Base-by-base conservation (phyloP, 2,888 invertebrate species). In the Hartigia nigra region DNA sequence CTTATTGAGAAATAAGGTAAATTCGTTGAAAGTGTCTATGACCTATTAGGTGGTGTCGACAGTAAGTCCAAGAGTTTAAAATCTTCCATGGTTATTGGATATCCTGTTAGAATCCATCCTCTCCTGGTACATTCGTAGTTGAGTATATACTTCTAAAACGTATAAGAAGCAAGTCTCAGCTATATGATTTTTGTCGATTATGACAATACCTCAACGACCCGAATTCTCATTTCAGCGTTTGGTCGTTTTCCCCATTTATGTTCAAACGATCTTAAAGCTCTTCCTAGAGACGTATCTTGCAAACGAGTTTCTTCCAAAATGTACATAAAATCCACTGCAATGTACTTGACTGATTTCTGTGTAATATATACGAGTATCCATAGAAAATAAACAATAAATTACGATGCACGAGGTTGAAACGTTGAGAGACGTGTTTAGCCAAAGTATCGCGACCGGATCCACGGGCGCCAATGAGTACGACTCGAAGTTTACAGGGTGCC, bases 81-180 rank as follows among this genome's bases (percentile, higher is more conserved):
- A 84, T 95, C 95, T 1, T 89, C 89, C 0, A 93, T 93, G 1
- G 92, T 92, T 11, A 90, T 92, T 0, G 95, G 95, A 85, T 93
- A 95, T 2, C 93, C 94, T 5, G 93, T 94, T 81, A 95, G 85
- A 31, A 95, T 93, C 94, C 95, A 95, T 0, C 95, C 95, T 70
- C 92, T 90, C 75, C 92, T 92, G 23, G 94, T 86, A 85, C 95
- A 95, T 82, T 95, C 95, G 88, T 93, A 87, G 81, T 91, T 87
- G 36, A 92, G 86, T 74, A 93, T 85, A 79, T 92, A 87, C 85
- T 91, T 90, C 88, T 93, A 90, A n/a, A 74, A 74, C 0, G 55
- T 9, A 23, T 55, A 23, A 55, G 23, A 23, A 55, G 23, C 55
- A 55, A 76, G 88, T 90, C n/a, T 84, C 83, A 75, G 90, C 82